phyloP scores from a whole-genome alignment of 2,797 vertebrate species.

The Fundulus diaphanus region DNA sequence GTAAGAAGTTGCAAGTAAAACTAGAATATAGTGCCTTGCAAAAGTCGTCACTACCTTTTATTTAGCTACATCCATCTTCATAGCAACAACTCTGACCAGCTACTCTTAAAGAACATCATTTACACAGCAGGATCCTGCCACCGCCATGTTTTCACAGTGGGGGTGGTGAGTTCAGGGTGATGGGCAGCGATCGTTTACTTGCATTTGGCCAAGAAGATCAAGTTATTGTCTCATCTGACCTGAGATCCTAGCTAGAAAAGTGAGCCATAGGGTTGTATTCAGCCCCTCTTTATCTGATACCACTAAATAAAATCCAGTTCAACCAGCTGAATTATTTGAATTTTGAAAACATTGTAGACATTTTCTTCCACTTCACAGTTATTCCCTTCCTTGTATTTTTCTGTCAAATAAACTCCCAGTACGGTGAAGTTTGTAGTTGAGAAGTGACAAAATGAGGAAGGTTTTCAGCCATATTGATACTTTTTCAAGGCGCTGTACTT shows the following conservation, averaged over 20 bases:
- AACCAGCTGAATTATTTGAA: background rate
- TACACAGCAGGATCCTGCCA: background rate
- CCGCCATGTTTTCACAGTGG: background rate
- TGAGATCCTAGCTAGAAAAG: background rate
- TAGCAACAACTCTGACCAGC: background rate
- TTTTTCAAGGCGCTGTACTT: background rate
- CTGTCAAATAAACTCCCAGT: background rate
- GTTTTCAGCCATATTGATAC: background rate
- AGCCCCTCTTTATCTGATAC: background rate
- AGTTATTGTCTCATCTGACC: background rate
- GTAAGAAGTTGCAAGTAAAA: background rate
- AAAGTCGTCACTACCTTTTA: background rate
- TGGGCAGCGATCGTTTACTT: background rate
- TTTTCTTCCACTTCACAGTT: background rate
- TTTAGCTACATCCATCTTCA: background rate
- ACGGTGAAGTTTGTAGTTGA: background rate
- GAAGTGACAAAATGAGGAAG: background rate
- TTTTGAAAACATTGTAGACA: background rate
- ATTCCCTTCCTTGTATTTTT: background rate
- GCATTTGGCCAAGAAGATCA: background rate
- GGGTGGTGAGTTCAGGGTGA: background rate
- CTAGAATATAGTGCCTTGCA: background rate
- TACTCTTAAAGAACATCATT: background rate
- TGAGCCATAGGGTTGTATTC: background rate
- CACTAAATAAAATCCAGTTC: background rate